These are phyloP conservation scores for Echinops telfairi DNA, from an alignment of 2,113 vertebrate genomes.

Conservation along the genomic window DNA sequence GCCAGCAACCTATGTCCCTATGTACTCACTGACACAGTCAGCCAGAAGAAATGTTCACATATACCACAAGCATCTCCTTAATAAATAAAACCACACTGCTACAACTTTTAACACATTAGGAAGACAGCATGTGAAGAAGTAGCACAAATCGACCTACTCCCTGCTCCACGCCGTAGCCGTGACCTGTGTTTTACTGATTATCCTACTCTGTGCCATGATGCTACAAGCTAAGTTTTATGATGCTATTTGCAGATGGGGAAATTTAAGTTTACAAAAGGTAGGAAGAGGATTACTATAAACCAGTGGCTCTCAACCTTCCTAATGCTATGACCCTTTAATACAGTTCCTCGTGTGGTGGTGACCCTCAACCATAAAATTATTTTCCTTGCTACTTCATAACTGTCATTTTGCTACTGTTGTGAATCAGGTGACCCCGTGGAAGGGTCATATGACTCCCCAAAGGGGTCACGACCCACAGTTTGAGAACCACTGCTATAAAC, in stretches of 20 bases:
- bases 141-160: neutral
- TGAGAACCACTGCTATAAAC: too few species aligned
- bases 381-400: too few species aligned
- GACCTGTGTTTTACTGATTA: neutral
- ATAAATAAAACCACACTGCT: neutral
- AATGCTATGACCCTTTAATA: too few species aligned
- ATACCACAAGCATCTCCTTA: constrained; percentile 22
- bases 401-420: too few species aligned
- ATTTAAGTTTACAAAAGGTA: constrained; percentile 16
- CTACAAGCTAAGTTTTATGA: neutral
- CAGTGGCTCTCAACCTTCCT: too few species aligned
- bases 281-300: neutral
- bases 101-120: neutral
- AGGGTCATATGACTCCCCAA: too few species aligned
- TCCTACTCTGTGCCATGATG: neutral
- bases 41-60: constrained; percentile 5
- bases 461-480: too few species aligned
- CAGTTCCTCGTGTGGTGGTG: too few species aligned
- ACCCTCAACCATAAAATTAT: too few species aligned
- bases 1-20: too few species aligned
- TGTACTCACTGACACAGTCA: neutral
- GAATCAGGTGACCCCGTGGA: too few species aligned
- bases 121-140: neutral
- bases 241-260: constrained; percentile 29
- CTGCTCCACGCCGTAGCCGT: neutral